Evolutionary conservation across 2,113 vertebrate species (phyloP), one percentile per base, ranked within the genome.

Genomic region (Dipodomys ordii): DNA sequence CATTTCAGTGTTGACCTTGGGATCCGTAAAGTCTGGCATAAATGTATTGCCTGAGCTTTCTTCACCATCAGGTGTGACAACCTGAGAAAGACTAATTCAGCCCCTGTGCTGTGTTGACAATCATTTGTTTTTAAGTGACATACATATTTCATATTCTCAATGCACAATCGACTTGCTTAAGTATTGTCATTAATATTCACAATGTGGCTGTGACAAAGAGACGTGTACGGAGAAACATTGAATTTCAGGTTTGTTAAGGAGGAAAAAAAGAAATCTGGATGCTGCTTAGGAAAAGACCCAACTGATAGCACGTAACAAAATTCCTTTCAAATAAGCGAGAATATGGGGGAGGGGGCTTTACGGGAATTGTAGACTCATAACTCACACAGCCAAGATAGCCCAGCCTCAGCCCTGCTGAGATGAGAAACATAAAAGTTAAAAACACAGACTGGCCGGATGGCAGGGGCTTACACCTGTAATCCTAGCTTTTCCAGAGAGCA

Each of bases 131-230:
- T 97, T 97, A 97, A 98, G 97, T 94, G 96, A 96, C 90, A 84
- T 81, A 77, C 80, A 78, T 88, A 88, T 96, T 98, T 98, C 96
- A 94, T 92, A 83, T 97, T 97, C 93, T 96, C 93, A 96, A 92
- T 88, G 96, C 80, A 94, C 91, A 95, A 39, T 60, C 90, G 35
- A 65, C 84, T 92, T 94, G 87, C 96, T 93, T 97, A 97, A 97
- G 96, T 88, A 94, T 72, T 80, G 20, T 39, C 97, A 97, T 98
- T 97, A 97, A 96, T 98, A 98, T 97, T 97, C 95, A 96, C 81
- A 96, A 93, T 22, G 77, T 90, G 93, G 84, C 82, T 53, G 65
- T 90, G 76, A 93, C 87, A 95, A 88, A 97, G 67, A 83, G 83
- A 88, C 44, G 90, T 64, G 27, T 11, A 64, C 35, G 97, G 96